Evolutionary conservation across 2,113 vertebrate species (phyloP).

Genomic region (Syrmaticus mikado): DNA sequence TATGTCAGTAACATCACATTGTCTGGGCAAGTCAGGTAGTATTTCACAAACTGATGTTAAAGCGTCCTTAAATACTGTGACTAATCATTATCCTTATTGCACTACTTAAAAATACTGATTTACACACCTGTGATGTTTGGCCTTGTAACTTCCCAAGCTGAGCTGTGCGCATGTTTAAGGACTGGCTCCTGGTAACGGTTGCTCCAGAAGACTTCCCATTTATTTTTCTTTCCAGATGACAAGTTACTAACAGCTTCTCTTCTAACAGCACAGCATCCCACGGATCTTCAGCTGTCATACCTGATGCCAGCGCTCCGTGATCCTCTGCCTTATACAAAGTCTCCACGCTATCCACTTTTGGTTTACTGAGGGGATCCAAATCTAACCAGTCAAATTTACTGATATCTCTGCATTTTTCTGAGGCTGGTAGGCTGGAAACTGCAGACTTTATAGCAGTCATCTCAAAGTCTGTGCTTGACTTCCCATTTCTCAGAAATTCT

Average conservation of each 20-base stretch:
- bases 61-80: not conserved
- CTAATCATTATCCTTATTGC: not conserved
- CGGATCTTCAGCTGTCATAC: conserved; percentile 84
- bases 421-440: conserved; percentile 72
- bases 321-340: conserved; percentile 38
- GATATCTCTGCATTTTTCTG: conserved; percentile 77
- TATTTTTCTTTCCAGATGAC: conserved; percentile 76
- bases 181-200: conserved; percentile 89
- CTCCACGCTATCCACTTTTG: conserved; percentile 84
- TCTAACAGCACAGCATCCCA: conserved; percentile 95
- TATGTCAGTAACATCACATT: not conserved
- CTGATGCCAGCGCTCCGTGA: conserved; percentile 32
- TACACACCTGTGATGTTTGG: conserved; percentile 84
- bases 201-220: conserved; percentile 84
- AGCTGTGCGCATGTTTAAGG: conserved; percentile 85
- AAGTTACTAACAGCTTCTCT: conserved; percentile 79
- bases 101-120: not conserved
- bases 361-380: conserved; percentile 93
- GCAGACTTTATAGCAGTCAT: conserved; percentile 73
- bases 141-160: conserved; percentile 78
- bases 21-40: not conserved
- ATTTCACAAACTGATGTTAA: not conserved
- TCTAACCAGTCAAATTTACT: conserved; percentile 95
- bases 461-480: conserved; percentile 83
- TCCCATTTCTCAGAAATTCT: conserved; percentile 92